Percentiles rank a stretch among this genome's conserved stretches.
Evolutionary conservation across 2,113 vertebrate genomes (phyloP).

Genomic region (Triplophysa dalaica): DNA sequence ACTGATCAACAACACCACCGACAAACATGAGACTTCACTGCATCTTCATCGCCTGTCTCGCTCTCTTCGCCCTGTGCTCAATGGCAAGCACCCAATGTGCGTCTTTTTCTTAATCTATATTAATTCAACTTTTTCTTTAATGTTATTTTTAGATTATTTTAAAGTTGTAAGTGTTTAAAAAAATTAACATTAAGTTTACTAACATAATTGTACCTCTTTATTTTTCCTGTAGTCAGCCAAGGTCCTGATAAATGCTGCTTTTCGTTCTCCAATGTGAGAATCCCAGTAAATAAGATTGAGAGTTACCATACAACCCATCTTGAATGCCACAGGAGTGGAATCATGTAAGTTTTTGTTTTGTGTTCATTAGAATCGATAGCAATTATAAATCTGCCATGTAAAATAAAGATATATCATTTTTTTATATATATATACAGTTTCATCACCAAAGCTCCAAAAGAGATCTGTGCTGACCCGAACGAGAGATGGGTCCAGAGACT

Average conservation of each 20-base stretch:
- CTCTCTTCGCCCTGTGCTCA: constrained; percentile 35
- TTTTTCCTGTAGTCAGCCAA: constrained; percentile 19
- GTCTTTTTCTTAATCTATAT: constrained; percentile 2
- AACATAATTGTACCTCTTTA: neutral
- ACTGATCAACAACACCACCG: neutral
- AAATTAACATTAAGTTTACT: neutral
- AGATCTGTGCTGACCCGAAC: constrained; percentile 11
- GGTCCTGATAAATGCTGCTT: constrained; percentile 46
- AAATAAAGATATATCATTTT: neutral
- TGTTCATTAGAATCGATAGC: neutral
- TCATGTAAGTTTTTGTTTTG: constrained; percentile 30
- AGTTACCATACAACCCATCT: neutral
- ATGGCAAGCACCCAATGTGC: constrained; percentile 10
- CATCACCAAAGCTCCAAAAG: neutral
- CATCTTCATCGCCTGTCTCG: constrained; percentile 6
- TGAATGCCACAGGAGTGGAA: neutral
- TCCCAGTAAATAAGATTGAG: constrained; percentile 6
- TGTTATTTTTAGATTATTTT: neutral
- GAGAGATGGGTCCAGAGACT: constrained; percentile 24
- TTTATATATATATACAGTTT: constrained; percentile 23
- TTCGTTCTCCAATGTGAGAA: neutral
- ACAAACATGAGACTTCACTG: constrained; percentile 30
- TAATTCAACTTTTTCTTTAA: neutral
- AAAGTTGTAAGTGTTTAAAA: neutral
- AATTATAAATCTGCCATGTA: neutral